phyloP scores from a whole-genome alignment of 2,797 vertebrate species.

The Helostoma temminkii region DNA sequence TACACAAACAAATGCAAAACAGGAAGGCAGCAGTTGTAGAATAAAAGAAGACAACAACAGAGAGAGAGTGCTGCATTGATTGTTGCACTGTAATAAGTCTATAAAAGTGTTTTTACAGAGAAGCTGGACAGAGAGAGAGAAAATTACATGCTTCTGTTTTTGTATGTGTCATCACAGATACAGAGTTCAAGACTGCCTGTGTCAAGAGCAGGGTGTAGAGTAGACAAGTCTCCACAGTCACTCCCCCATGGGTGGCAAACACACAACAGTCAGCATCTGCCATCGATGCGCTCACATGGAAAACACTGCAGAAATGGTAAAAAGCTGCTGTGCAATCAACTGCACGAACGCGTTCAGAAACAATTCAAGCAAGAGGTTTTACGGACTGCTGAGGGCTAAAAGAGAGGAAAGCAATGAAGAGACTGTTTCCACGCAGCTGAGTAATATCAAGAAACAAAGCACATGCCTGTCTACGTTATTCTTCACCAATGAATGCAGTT shows the following conservation, averaged over 20 bases:
- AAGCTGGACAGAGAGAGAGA: conserved; percentile 49
- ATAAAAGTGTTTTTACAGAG: conserved; percentile 75
- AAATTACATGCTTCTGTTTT: conserved; percentile 45
- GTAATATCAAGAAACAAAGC: neutral
- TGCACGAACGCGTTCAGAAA: conserved; percentile 20
- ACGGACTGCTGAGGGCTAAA: conserved; percentile 15
- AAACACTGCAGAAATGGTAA: conserved; percentile 10
- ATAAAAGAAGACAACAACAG: conserved; percentile 60
- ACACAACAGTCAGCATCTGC: conserved; percentile 24
- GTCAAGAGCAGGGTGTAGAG: neutral
- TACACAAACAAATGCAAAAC: conserved; percentile 64
- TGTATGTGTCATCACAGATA: conserved; percentile 47
- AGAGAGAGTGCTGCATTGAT: conserved; percentile 65
- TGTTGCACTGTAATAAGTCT: conserved; percentile 73
- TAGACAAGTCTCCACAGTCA: conserved; percentile 2
- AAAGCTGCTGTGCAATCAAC: conserved; percentile 21
- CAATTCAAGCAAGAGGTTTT: conserved; percentile 21
- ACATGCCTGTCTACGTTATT: neutral
- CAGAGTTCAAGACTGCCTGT: neutral
- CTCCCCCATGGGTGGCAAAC: conserved; percentile 6
- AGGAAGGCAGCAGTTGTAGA: conserved; percentile 30
- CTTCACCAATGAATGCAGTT: conserved; percentile 3
- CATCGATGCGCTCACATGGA: conserved; percentile 16
- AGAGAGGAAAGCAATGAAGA: conserved; percentile 1
- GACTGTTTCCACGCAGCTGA: conserved; percentile 27